A percentile compares a stretch with the other conserved stretches of the same genome.
Evolutionary conservation across 2,113 vertebrate species (phyloP).

Genomic region (Himantopus leucocephalus): DNA sequence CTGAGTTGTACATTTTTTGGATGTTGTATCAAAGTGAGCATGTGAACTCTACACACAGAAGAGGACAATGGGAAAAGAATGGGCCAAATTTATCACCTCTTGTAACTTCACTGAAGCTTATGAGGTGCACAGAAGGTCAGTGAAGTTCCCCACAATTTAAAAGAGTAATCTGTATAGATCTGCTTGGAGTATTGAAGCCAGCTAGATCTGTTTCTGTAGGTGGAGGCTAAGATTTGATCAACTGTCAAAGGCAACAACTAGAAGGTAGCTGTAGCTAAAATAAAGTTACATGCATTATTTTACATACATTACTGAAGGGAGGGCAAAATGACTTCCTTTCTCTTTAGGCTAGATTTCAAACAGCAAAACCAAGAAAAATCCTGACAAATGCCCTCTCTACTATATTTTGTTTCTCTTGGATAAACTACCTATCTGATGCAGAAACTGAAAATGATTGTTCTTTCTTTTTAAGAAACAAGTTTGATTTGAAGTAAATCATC

Average conservation of each 20-base stretch:
- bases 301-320: background rate
- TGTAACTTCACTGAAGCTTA: background rate
- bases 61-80: background rate
- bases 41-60: background rate
- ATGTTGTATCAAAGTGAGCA: background rate
- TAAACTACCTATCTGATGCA: background rate
- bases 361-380: background rate
- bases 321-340: background rate
- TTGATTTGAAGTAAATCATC: background rate
- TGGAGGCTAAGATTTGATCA: background rate
- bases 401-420: background rate
- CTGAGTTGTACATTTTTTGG: background rate
- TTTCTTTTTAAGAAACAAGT: background rate
- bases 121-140: background rate
- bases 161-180: background rate
- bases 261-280: background rate
- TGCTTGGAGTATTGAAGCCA: background rate
- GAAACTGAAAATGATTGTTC: background rate
- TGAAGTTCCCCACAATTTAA: background rate
- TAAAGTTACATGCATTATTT: background rate
- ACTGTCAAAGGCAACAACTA: background rate
- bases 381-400: background rate
- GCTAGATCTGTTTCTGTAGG: background rate
- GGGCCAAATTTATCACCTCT: background rate
- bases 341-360: background rate